Conservation (phyloP, 2,888 invertebrate genomes). For the Zaprionus lineosus region DNA sequence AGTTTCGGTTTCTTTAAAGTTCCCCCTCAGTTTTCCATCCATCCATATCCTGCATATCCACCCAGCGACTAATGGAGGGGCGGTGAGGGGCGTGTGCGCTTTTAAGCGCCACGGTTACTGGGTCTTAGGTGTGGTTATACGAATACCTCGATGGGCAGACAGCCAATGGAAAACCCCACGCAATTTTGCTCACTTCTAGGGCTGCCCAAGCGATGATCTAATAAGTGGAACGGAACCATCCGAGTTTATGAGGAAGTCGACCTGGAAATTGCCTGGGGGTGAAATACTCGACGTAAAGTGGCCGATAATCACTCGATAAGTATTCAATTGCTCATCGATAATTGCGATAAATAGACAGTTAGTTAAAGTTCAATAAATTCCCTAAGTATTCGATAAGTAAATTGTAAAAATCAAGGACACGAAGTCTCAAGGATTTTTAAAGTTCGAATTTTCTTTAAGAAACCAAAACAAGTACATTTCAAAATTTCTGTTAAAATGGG, state of each 20-base stretch:
- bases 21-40: neutral
- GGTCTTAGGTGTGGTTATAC: slow-evolving; percentile 58
- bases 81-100: no score
- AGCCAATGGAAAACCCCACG: slow-evolving; percentile 17
- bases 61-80: no score
- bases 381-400: neutral
- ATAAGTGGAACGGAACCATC: slow-evolving; percentile 3
- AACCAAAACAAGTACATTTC: no score
- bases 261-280: neutral
- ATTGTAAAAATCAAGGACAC: no score
- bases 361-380: neutral
- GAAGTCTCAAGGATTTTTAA: no score
- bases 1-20: slow-evolving; percentile 21
- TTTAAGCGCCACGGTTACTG: slow-evolving; percentile 27
- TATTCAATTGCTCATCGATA: no score
- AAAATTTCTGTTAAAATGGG: no score
- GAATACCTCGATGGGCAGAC: slow-evolving; percentile 19
- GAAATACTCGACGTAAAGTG: neutral
- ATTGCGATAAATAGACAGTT: neutral
- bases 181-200: slow-evolving; percentile 30
- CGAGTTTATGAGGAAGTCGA: neutral
- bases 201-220: slow-evolving; percentile 46
- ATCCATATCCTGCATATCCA: neutral
- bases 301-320: no score
- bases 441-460: no score